These are phyloP conservation scores for Drosophila quinaria DNA, from an alignment of 2,888 invertebrate species.

Conservation along the genomic window DNA sequence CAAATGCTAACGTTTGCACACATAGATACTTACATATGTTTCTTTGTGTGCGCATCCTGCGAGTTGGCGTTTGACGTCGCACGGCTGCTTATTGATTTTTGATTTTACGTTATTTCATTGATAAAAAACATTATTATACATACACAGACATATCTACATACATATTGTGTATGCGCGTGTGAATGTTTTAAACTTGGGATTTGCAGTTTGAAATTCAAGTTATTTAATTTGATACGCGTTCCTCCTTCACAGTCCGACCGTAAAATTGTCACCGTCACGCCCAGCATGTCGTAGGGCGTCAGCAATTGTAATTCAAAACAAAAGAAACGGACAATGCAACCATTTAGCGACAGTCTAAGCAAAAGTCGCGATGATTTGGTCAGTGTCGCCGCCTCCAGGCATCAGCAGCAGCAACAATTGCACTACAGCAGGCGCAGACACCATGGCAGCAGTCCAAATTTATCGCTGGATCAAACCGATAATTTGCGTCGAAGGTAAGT, in stretches of 20 bases:
- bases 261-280: slow-evolving; percentile 7
- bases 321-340: slow-evolving; percentile 82
- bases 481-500: slow-evolving; percentile 84
- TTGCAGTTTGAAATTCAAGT: slow-evolving; percentile 13
- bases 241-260: slow-evolving; percentile 22
- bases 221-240: slow-evolving; percentile 5
- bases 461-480: slow-evolving; percentile 83
- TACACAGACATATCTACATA: background rate
- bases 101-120: slow-evolving; percentile 56
- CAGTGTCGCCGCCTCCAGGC: slow-evolving; percentile 72
- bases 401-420: slow-evolving; percentile 67
- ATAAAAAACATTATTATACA: slow-evolving; percentile 35
- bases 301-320: slow-evolving; percentile 18
- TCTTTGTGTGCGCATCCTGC: slow-evolving; percentile 45
- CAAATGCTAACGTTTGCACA: slow-evolving; percentile 6
- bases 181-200: slow-evolving; percentile 3
- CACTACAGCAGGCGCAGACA: slow-evolving; percentile 67
- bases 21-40: slow-evolving; percentile 1
- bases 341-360: slow-evolving; percentile 83
- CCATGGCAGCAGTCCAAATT: slow-evolving; percentile 83
- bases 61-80: slow-evolving; percentile 45
- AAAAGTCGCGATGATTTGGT: slow-evolving; percentile 85
- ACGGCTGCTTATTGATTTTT: slow-evolving; percentile 58
- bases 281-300: slow-evolving; percentile 68
- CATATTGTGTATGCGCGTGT: slow-evolving; percentile 3